Evolutionary conservation across 2,797 vertebrate species (phyloP).

Genomic region (Harpagifer antarcticus): DNA sequence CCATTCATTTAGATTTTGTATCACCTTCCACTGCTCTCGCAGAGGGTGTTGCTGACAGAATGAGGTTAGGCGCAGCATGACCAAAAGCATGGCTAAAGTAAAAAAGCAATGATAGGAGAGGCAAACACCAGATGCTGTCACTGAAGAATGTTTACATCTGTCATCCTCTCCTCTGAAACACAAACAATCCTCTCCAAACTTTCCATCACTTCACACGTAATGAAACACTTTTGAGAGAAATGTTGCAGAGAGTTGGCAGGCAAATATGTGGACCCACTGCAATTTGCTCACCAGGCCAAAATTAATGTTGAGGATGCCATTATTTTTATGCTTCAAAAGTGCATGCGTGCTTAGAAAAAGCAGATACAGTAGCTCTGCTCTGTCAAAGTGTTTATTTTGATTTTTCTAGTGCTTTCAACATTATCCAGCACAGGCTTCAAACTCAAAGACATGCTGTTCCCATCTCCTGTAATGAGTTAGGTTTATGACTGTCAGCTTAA

Average conservation of each 20-base stretch:
- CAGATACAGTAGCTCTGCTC: conserved; percentile 52
- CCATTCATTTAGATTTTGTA: conserved; percentile 75
- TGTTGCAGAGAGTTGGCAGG: conserved; percentile 59
- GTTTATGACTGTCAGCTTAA: conserved; percentile 43
- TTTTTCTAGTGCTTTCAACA: conserved; percentile 65
- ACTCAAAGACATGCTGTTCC: conserved; percentile 54
- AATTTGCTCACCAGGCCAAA: conserved; percentile 63
- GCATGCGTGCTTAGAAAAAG: conserved; percentile 34
- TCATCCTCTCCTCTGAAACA: conserved; percentile 43
- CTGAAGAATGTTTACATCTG: conserved; percentile 56
- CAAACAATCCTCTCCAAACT: conserved; percentile 53
- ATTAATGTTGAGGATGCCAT: conserved; percentile 57
- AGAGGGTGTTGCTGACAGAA: conserved; percentile 62
- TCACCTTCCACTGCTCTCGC: conserved; percentile 56
- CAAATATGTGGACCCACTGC: conserved; percentile 20
- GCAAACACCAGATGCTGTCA: conserved; percentile 72
- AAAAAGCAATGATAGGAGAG: conserved; percentile 60
- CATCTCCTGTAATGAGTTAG: conserved; percentile 41
- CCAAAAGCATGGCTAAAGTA: conserved; percentile 58
- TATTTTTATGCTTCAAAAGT: conserved; percentile 56
- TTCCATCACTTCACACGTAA: conserved; percentile 41
- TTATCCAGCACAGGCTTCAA: conserved; percentile 41
- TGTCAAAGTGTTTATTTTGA: conserved; percentile 56
- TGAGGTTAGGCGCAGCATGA: conserved; percentile 60
- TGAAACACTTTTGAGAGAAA: conserved; percentile 59